Evolutionary conservation across 23 tunicate genomes (phyloP), one percentile per base, ranked within the genome.

Genomic region (Corella eumyota): DNA sequence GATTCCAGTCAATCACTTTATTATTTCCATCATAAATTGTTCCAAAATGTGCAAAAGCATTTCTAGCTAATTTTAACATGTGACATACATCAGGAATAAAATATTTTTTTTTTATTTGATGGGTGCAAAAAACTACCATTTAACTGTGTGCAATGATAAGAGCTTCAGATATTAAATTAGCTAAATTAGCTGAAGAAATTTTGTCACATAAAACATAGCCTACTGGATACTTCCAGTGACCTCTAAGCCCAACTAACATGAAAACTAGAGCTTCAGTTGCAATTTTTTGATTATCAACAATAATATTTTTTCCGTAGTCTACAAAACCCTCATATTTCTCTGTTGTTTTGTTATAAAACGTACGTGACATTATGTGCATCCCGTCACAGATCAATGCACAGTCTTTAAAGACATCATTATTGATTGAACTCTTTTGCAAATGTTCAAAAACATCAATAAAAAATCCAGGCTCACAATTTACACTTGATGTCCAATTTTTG

Each of bases 31-130:
- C 60, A 24, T 2, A 24, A 5, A 54, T 28, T 3, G 29, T 54
- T 54, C 60, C 60, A 32, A 32, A 54, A 54, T 60, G 45, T 17
- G 36, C 36, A 7, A 58, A 25, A 25, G 63, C 25, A 25, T 58
- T 58, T 58, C 63, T 28, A 25, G 30, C 65, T 22, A 60, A 45
- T 32, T 60, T 60, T 3, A 60, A 45, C 65, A 60, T 60, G 30
- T 54, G 60, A 54, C 60, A 54, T 13, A 54, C 60, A 54, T 54
- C 57, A 17, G 24, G 57, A 7, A 58, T 22, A 58, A 58, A 23
- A 30, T 17, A 58, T 6, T 26, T 58, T 28, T 21, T 23, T 19
- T 25, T 58, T 30, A 20, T 6, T 17, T 4, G 11, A 4, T 19
- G 21, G 63, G 36, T 5, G 21, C 6, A 4, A 20, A 5, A 58